Percentiles rank a stretch among this genome's conserved stretches.
Evolutionary conservation across 2,113 vertebrate genomes (phyloP).

Genomic region (Epinephelus lanceolatus): DNA sequence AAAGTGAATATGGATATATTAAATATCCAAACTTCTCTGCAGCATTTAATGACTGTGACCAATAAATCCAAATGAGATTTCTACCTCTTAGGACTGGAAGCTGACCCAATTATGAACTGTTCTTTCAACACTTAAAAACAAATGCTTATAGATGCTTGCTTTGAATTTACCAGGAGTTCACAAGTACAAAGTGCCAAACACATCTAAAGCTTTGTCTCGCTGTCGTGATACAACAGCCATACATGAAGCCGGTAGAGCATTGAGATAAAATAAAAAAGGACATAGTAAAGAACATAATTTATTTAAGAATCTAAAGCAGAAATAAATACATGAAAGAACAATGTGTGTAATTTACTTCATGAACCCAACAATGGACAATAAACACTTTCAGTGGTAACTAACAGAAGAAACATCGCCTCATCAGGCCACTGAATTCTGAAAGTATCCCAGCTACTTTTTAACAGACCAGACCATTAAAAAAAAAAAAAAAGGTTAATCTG

Average conservation of each 20-base stretch:
- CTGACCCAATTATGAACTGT: not conserved
- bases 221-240: not conserved
- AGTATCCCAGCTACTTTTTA: slow-evolving; percentile 64
- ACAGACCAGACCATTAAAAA: slow-evolving; percentile 32
- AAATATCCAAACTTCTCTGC: slow-evolving; percentile 7
- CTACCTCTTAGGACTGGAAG: not conserved
- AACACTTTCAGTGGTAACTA: slow-evolving; percentile 75
- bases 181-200: not conserved
- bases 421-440: slow-evolving; percentile 60
- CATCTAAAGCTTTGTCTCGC: not conserved
- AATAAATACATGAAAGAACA: slow-evolving; percentile 83
- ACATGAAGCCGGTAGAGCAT: not conserved
- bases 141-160: not conserved
- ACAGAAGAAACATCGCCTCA: slow-evolving; percentile 56
- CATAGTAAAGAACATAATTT: slow-evolving; percentile 81
- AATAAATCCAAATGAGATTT: not conserved
- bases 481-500: slow-evolving; percentile 48
- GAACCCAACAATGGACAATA: slow-evolving; percentile 68
- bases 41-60: not conserved
- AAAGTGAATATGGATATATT: slow-evolving; percentile 10
- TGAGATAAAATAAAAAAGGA: slow-evolving; percentile 10
- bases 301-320: slow-evolving; percentile 83
- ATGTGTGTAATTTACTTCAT: slow-evolving; percentile 64
- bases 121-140: slow-evolving; percentile 6
- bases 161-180: not conserved